Base-by-base conservation (phyloP, 2,797 vertebrate species). In the Hybognathus amarus region DNA sequence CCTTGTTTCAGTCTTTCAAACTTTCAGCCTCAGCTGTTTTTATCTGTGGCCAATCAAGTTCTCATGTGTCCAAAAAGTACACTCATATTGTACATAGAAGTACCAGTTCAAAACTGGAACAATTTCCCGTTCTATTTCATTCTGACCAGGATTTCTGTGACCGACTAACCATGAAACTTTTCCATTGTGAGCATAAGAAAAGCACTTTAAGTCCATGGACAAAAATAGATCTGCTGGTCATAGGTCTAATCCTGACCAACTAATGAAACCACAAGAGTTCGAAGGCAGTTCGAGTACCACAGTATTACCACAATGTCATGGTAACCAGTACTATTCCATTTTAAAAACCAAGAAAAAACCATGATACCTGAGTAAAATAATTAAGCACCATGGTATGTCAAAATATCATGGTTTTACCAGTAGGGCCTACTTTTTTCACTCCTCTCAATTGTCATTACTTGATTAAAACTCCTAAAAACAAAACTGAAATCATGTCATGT, bases 201-300 rank as follows among this genome's bases (percentile, higher is more conserved):
- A 78, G 76, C 59, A 77, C 76, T 63, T 59, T 45, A 42, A 45
- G 9, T 77, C 17, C 38, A 27, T 4, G 6, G 18, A 13, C 24
- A 77, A 38, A 77, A 77, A 63, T 63, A 47, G 40, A 77, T 3
- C 75, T 63, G 17, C n/a, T 30, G 38, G 75, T 59, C 54, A 59
- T 59, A 24, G 54, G n/a, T 59, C n/a, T 59, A 24, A 59, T 59
- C 54, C 54, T 59, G 54, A n/a, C 22, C 42, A 33, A 50, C n/a
- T 22, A 33, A 6, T 6, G 61, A 73, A 76, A 56, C 47, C 36
- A 54, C 30, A 36, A 54, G 47, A 33, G 47, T 11, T n/a, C 20
- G 0, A 15, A 38, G 3, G 30, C 11, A 74, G 8, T 5, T n/a
- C 3, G 7, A 47, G 42, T 30, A 22, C 70, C 17, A 73, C 6